These are phyloP conservation scores for Channallabes apus DNA, from an alignment of 2,797 vertebrate species.

Conservation along the genomic window DNA sequence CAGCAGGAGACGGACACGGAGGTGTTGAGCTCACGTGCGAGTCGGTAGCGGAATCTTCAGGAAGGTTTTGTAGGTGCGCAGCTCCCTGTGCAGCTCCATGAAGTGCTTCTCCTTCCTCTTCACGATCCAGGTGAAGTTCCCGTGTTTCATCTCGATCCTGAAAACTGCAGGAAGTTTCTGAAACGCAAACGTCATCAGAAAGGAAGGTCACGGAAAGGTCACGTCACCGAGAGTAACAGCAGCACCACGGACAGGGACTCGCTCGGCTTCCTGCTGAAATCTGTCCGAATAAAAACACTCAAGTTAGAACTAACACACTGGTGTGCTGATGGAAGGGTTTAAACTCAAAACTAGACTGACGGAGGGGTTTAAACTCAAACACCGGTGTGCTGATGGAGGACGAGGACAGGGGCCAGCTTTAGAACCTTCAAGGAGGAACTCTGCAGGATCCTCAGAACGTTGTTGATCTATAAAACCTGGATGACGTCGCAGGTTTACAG, in stretches of 20 bases:
- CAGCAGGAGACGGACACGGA: not conserved
- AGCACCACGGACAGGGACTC: too few species aligned
- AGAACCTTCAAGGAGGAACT: not conserved
- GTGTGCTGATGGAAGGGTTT: too few species aligned
- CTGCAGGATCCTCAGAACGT: not conserved
- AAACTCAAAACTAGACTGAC: too few species aligned
- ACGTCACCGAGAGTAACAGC: not conserved
- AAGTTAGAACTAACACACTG: too few species aligned
- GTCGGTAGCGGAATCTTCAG: slow-evolving; percentile 73
- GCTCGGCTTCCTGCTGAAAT: too few species aligned
- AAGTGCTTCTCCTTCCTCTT: slow-evolving; percentile 98
- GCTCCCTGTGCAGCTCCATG: slow-evolving; percentile 90
- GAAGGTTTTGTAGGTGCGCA: slow-evolving; percentile 92
- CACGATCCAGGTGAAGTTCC: slow-evolving; percentile 92
- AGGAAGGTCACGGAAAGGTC: too few species aligned
- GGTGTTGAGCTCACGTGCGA: slow-evolving; percentile 59
- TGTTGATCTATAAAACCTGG: not conserved
- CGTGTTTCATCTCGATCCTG: slow-evolving; percentile 89
- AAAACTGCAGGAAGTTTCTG: slow-evolving; percentile 79
- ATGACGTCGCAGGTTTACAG: not conserved
- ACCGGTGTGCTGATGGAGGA: too few species aligned
- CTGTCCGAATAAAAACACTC: too few species aligned
- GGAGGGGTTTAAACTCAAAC: not conserved
- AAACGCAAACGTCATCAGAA: not conserved
- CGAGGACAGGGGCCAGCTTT: too few species aligned